Percentiles rank a stretch among this genome's conserved stretches.
These are phyloP conservation scores for Propithecus deckenii DNA, from an alignment of 2,797 vertebrate genomes.

Conservation along the genomic window DNA sequence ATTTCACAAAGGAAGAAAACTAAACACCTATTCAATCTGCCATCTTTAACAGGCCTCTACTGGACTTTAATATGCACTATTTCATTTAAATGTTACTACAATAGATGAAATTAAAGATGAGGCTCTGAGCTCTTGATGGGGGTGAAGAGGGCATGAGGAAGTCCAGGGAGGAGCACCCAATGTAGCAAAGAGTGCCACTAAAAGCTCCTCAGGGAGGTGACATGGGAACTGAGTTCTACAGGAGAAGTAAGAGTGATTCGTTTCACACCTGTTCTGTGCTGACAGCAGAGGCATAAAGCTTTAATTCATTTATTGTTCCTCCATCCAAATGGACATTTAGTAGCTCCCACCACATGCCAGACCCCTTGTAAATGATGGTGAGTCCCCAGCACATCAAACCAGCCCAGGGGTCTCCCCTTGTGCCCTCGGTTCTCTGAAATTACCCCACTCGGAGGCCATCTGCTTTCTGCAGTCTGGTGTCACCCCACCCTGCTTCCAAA, in stretches of 20 bases:
- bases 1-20: neutral
- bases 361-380: too few relatives aligned
- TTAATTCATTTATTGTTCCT: neutral
- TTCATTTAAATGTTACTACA: neutral
- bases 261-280: neutral
- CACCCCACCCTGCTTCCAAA: neutral
- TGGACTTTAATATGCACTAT: neutral
- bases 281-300: neutral
- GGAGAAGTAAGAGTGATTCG: neutral
- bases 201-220: neutral
- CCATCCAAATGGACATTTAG: neutral
- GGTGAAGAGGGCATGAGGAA: neutral
- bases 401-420: neutral
- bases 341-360: too few relatives aligned
- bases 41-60: neutral
- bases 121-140: neutral
- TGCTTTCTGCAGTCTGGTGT: neutral
- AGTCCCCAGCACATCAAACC: neutral
- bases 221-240: accelerated
- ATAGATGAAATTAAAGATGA: neutral
- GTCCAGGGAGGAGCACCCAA: neutral
- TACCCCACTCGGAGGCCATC: neutral
- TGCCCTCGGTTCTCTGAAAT: neutral
- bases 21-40: neutral
- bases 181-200: accelerated